A percentile compares a stretch with the other conserved stretches of the same genome.
Evolutionary conservation across 1,140 invertebrate genomes (phyloP).

Genomic region (Berghia stephanieae): DNA sequence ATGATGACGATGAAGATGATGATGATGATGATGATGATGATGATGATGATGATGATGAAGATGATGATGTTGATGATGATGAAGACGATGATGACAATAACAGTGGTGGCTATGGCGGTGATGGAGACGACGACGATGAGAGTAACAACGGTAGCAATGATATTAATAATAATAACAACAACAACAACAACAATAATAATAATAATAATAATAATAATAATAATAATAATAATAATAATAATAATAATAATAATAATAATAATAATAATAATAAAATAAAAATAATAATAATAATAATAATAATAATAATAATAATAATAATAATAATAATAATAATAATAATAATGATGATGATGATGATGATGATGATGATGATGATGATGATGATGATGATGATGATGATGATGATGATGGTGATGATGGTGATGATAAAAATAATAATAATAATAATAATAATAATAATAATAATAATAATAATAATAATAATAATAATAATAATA

Average conservation of each 20-base stretch:
- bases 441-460: neutral
- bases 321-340: neutral
- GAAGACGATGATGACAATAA: too few relatives aligned
- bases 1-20: constrained; percentile 1
- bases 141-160: neutral
- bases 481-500: neutral
- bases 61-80: neutral
- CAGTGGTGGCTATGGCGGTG: too few relatives aligned
- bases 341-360: neutral
- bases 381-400: constrained; percentile 3
- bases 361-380: constrained; percentile 10
- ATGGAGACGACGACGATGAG: too few relatives aligned
- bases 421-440: too few relatives aligned
- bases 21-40: neutral
- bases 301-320: neutral
- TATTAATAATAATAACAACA: neutral
- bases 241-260: neutral
- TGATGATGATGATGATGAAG: constrained; percentile 5
- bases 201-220: neutral
- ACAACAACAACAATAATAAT: neutral
- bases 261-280: neutral
- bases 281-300: neutral
- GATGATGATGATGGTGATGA: neutral
- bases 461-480: neutral
- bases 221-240: neutral